Evolutionary conservation across 2,888 invertebrate species (phyloP).

Genomic region (Dioctria rufipes): DNA sequence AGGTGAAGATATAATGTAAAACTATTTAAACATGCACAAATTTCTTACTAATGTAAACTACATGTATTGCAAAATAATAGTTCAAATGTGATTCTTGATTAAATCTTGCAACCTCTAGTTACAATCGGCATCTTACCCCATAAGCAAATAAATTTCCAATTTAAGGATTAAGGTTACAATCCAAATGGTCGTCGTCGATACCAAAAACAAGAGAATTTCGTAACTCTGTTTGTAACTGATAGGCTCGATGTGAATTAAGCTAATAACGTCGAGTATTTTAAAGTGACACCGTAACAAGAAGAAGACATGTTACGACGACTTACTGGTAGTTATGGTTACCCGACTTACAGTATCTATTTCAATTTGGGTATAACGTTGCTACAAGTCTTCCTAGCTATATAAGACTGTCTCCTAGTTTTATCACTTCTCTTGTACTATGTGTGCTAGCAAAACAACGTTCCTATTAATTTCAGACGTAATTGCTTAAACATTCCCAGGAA

Average conservation of each 20-base stretch:
- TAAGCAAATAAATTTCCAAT: too few species aligned
- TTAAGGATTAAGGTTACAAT: too few species aligned
- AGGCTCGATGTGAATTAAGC: slow-evolving; percentile 28
- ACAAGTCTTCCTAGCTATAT: background rate
- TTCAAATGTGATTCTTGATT: too few species aligned
- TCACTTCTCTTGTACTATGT: background rate
- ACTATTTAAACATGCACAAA: too few species aligned
- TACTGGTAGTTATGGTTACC: background rate
- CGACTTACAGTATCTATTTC: slow-evolving; percentile 18
- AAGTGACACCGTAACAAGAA: slow-evolving; percentile 22
- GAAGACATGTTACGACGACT: background rate
- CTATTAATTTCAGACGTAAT: slow-evolving; percentile 34
- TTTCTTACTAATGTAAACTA: too few species aligned
- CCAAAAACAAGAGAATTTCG: too few species aligned
- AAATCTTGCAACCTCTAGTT: too few species aligned
- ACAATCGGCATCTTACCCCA: too few species aligned
- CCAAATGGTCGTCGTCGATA: too few species aligned
- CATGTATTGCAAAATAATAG: too few species aligned
- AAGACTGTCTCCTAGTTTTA: slow-evolving; percentile 11
- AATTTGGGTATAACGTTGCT: background rate
- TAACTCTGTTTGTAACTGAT: background rate
- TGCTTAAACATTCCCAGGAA: slow-evolving; percentile 8
- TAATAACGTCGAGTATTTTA: slow-evolving; percentile 29
- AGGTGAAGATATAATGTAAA: too few species aligned
- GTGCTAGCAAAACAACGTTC: background rate